Conservation (phyloP, 2,888 invertebrate genomes). For the Erannis defoliaria region DNA sequence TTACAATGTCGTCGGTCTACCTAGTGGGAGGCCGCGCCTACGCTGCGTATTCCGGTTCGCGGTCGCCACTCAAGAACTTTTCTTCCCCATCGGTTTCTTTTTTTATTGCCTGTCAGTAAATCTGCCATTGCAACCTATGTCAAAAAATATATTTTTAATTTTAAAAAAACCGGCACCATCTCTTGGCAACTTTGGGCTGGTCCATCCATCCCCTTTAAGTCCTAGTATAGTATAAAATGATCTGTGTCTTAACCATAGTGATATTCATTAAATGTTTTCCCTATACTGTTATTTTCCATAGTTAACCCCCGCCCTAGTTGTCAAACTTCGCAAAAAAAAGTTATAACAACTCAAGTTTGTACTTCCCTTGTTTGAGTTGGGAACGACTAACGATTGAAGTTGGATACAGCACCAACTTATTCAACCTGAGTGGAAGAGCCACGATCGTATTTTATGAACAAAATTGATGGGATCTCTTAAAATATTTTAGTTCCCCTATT, state of each 20-base stretch:
- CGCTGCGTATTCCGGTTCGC: too few species aligned
- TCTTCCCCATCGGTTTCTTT: too few species aligned
- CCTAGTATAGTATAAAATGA: too few species aligned
- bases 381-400: slow-evolving; percentile 27
- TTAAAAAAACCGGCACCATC: too few species aligned
- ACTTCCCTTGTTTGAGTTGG: slow-evolving; percentile 47
- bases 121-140: too few species aligned
- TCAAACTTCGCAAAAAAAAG: slow-evolving; percentile 39
- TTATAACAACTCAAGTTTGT: slow-evolving; percentile 48
- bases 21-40: too few species aligned
- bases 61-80: too few species aligned
- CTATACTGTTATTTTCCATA: neutral
- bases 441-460: neutral
- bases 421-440: neutral
- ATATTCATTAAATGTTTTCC: neutral
- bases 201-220: too few species aligned
- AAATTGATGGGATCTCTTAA: neutral
- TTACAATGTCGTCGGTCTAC: too few species aligned
- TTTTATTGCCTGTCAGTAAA: too few species aligned
- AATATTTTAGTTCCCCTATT: neutral
- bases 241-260: neutral
- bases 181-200: too few species aligned
- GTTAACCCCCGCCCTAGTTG: slow-evolving; percentile 16
- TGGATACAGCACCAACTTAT: neutral
- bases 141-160: too few species aligned